Evolutionary conservation across 2,113 vertebrate species (phyloP).

Genomic region (Illadopsis cleaveri): DNA sequence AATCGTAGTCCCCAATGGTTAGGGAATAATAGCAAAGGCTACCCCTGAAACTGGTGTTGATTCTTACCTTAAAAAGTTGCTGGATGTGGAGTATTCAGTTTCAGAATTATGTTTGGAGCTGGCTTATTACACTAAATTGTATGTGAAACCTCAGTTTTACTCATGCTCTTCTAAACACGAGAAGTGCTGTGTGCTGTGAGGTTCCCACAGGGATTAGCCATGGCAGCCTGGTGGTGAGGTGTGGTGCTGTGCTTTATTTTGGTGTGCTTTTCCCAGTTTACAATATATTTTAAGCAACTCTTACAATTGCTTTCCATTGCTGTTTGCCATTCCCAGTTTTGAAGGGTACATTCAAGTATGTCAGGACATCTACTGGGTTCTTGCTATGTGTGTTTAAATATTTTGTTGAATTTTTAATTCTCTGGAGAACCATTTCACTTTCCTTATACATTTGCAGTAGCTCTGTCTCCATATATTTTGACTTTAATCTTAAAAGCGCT

Average conservation of each 20-base stretch:
- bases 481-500: background rate
- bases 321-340: background rate
- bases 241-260: background rate
- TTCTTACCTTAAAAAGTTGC: background rate
- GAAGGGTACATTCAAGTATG: background rate
- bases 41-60: background rate
- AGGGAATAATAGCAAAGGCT: background rate
- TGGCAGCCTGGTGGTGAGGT: background rate
- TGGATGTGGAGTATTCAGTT: background rate
- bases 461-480: background rate
- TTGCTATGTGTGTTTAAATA: background rate
- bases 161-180: fast-evolving
- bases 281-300: background rate
- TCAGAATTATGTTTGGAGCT: background rate
- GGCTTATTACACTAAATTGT: background rate
- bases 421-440: background rate
- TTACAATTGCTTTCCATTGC: background rate
- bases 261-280: background rate
- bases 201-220: background rate
- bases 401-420: background rate
- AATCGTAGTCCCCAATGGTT: background rate
- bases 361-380: background rate
- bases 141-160: background rate
- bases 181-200: background rate
- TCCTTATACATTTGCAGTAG: background rate